These are phyloP conservation scores for Drosophila conformis DNA, from an alignment of 2,888 invertebrate genomes.

Conservation along the genomic window DNA sequence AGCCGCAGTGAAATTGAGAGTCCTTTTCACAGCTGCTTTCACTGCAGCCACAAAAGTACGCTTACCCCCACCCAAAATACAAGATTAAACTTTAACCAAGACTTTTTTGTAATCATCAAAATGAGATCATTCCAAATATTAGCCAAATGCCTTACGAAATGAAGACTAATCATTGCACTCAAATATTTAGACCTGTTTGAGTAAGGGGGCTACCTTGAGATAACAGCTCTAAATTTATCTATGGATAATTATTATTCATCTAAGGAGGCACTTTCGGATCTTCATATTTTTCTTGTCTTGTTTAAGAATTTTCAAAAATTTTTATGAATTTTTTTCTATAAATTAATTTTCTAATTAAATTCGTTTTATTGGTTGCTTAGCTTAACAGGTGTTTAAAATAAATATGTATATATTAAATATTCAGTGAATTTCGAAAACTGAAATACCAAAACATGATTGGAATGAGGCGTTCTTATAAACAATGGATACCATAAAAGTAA, in stretches of 20 bases:
- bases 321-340: too few relatives aligned
- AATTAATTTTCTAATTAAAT: slow-evolving; percentile 16
- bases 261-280: not conserved
- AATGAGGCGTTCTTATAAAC: slow-evolving; percentile 14
- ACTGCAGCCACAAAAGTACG: slow-evolving; percentile 49
- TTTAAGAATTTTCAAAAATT: not conserved
- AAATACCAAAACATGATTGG: not conserved
- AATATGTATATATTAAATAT: not conserved
- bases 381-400: slow-evolving; percentile 7
- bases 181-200: not conserved
- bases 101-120: slow-evolving; percentile 35
- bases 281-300: not conserved
- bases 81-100: slow-evolving; percentile 35
- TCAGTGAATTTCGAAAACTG: not conserved
- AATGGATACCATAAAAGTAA: not conserved
- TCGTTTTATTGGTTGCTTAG: slow-evolving; percentile 31
- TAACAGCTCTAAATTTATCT: not conserved
- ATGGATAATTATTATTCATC: not conserved
- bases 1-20: slow-evolving; percentile 12
- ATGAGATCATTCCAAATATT: too few relatives aligned
- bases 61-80: not conserved
- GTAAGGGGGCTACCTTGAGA: slow-evolving; percentile 18
- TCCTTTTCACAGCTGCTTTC: slow-evolving; percentile 47
- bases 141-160: slow-evolving; percentile 15
- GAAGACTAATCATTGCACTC: slow-evolving; percentile 29